A percentile compares a stretch with the other conserved stretches of the same genome.
phyloP scores from a whole-genome alignment of 2,888 invertebrate species.

The Mimas tiliae region DNA sequence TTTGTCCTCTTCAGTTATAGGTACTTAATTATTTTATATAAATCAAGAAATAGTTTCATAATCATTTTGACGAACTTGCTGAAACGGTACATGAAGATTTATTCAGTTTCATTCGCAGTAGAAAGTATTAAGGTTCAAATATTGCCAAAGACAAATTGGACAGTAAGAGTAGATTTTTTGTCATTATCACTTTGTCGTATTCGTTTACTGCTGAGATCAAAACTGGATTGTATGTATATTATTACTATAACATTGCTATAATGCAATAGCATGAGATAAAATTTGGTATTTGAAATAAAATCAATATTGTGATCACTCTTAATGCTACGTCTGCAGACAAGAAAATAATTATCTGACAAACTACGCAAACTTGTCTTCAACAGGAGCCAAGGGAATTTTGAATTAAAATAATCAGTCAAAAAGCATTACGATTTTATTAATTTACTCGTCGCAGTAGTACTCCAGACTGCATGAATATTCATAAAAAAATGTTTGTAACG shows the following conservation, averaged over 20 bases:
- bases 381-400: background rate
- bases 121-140: too few relatives aligned
- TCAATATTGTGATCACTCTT: background rate
- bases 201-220: too few relatives aligned
- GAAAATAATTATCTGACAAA: background rate
- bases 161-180: too few relatives aligned
- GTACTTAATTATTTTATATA: background rate
- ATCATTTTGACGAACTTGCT: too few relatives aligned
- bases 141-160: too few relatives aligned
- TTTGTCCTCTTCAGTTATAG: background rate
- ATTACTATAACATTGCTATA: too few relatives aligned
- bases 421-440: slow-evolving; percentile 17
- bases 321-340: background rate
- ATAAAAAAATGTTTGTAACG: slow-evolving; percentile 57
- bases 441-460: slow-evolving; percentile 30
- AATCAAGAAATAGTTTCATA: too few relatives aligned
- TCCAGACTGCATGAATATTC: slow-evolving; percentile 53
- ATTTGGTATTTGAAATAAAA: background rate
- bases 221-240: too few relatives aligned
- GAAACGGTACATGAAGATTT: too few relatives aligned
- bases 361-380: background rate
- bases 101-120: too few relatives aligned
- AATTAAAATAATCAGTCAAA: background rate
- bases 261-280: too few relatives aligned
- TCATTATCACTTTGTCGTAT: too few relatives aligned